Evolutionary conservation across 1,140 invertebrate genomes (phyloP), one percentile per base, ranked within the genome.

Genomic region (Euglossa dilemma): DNA sequence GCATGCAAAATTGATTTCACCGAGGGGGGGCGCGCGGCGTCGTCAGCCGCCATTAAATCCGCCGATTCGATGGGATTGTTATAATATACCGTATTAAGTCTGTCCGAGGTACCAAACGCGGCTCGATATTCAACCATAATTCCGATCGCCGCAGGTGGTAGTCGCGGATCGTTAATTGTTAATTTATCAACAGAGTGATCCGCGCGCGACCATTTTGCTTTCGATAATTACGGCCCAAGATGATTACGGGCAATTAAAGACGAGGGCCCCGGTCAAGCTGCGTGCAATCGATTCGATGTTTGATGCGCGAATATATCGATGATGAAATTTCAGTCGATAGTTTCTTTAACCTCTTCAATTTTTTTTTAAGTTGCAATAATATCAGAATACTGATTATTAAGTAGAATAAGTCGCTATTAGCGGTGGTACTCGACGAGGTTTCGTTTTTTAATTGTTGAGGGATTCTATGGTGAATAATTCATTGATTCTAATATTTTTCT

Each of bases 61-160:
- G 23, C n/a, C 54, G 28, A 50, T 63, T 61, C 57, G 45, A 75
- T 45, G 16, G 20, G 57, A 75, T 28, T 50, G 43, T 75, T 75
- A 75, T 47, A 75, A 75, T 63, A 63, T n/a, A 75, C 57, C 56
- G 73, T 61, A 63, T 75, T 75, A 75, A 61, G 45, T 75, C 73
- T 59, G 23, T 63, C 59, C 57, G 73, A 9, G 73, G 45, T 47
- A 28, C 20, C 18, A 25, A 25, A 16, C 36, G 36, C 16, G 4
- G 57, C 12, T 75, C 57, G 73, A 75, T 63, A 75, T 75, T 63
- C 57, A 11, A 36, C 57, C 45, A 75, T 75, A 75, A 75, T 63
- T 59, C 57, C 43, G 45, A 28, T 2, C 45, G n/a, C 56, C 72
- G 72, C 56, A 59, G 72, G 36, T 74, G 56, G 25, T 74, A 59